Evolutionary conservation across 2,113 vertebrate species (phyloP).

Genomic region (Lophotis ruficrista): DNA sequence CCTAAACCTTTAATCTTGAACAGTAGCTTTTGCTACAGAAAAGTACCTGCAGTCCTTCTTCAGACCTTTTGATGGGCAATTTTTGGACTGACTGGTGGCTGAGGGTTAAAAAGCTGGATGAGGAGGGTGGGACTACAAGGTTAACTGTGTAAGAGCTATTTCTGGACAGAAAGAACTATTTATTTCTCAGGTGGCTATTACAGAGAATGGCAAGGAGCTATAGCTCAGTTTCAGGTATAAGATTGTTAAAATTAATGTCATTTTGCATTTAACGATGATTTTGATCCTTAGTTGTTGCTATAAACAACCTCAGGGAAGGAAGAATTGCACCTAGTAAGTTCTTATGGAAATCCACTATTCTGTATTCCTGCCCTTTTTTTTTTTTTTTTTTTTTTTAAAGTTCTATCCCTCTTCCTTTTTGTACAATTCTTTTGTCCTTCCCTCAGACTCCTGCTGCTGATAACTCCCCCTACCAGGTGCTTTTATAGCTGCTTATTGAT

Average conservation of each 20-base stretch:
- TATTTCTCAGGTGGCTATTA: neutral
- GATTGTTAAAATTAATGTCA: neutral
- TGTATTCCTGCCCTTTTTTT: neutral
- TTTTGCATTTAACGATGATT: neutral
- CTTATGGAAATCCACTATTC: neutral
- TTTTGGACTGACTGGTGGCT: neutral
- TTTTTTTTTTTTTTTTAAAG: neutral
- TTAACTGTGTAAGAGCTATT: neutral
- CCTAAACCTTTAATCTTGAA: neutral
- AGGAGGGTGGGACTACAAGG: neutral
- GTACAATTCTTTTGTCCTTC: neutral
- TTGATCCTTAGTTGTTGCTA: neutral
- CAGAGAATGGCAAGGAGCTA: neutral
- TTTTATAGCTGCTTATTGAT: neutral
- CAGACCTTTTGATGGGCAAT: neutral
- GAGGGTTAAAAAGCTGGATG: neutral
- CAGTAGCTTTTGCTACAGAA: neutral
- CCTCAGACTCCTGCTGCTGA: neutral
- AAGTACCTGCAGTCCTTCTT: neutral
- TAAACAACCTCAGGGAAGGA: neutral
- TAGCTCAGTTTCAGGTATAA: neutral
- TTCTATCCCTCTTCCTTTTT: neutral
- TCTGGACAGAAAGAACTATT: neutral
- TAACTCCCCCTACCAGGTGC: rapidly evolving
- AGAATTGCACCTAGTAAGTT: neutral